phyloP scores from a whole-genome alignment of 2,113 vertebrate species.

The Gallinago paraguaiae region DNA sequence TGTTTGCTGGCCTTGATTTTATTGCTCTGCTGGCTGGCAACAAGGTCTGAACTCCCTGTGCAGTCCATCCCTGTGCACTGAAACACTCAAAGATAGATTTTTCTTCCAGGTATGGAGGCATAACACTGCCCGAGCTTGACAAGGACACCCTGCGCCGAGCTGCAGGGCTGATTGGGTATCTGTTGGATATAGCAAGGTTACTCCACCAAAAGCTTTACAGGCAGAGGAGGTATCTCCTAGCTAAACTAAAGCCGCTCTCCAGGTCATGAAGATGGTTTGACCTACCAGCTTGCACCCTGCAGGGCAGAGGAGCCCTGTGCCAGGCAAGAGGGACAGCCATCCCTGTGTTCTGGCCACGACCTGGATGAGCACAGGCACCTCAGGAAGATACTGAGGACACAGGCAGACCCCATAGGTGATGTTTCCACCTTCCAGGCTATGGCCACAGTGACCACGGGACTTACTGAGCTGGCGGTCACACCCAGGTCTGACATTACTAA shows the following conservation, averaged over 20 bases:
- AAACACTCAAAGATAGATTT: neutral
- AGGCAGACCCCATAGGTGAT: neutral
- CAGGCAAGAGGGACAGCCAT: neutral
- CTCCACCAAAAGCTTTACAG: neutral
- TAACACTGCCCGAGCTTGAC: neutral
- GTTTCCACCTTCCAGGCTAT: neutral
- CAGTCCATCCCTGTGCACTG: neutral
- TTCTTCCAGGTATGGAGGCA: neutral
- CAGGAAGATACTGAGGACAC: rapidly evolving
- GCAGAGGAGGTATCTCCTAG: neutral
- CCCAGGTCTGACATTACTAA: neutral
- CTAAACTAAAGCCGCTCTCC: neutral
- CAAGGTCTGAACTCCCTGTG: neutral
- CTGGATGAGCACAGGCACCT: rapidly evolving
- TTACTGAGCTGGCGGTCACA: neutral
- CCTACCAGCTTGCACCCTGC: neutral
- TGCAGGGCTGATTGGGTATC: neutral
- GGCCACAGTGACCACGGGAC: rapidly evolving
- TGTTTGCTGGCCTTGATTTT: neutral
- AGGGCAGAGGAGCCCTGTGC: neutral
- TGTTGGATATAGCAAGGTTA: neutral
- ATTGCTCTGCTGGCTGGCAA: neutral
- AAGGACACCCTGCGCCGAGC: neutral
- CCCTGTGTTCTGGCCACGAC: neutral
- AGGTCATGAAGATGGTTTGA: neutral